Conservation (phyloP, 1,140 invertebrate genomes). For the Mizuhopecten yessoensis region DNA sequence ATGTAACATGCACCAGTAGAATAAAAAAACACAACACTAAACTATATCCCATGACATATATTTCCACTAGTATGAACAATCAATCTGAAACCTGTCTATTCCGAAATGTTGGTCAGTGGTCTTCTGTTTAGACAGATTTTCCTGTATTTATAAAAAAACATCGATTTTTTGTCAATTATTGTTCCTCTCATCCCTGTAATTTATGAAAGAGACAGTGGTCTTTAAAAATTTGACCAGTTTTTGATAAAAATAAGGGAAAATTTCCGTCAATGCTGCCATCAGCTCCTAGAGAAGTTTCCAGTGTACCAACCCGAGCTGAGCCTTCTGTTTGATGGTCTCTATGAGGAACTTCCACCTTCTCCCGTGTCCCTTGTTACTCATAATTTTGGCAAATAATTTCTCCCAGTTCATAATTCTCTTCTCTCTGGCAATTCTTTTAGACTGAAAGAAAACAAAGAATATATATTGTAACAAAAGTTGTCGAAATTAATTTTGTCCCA, state of each 20-base stretch:
- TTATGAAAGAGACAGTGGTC: background rate
- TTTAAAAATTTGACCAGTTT: background rate
- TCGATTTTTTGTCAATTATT: too few relatives aligned
- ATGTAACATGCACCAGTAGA: background rate
- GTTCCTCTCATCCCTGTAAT: too few relatives aligned
- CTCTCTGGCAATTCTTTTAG: slow-evolving; percentile 80
- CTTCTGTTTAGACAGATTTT: too few relatives aligned
- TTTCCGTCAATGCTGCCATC: background rate
- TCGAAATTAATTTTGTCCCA: too few relatives aligned
- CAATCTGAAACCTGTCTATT: too few relatives aligned
- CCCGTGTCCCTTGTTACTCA: slow-evolving; percentile 81
- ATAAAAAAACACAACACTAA: background rate
- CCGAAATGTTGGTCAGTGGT: too few relatives aligned
- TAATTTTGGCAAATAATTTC: slow-evolving; percentile 81
- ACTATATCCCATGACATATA: too few relatives aligned
- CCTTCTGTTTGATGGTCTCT: slow-evolving; percentile 82
- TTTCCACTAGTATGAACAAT: too few relatives aligned
- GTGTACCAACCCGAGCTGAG: slow-evolving; percentile 78
- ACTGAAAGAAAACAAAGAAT: slow-evolving; percentile 70
- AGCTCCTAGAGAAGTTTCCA: too few relatives aligned
- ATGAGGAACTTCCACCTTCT: slow-evolving; percentile 83
- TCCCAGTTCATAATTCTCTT: slow-evolving; percentile 83
- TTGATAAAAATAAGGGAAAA: background rate
- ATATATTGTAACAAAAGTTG: too few relatives aligned
- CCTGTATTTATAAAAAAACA: too few relatives aligned